These are phyloP conservation scores for Hestina assimilis DNA, from an alignment of 1,140 invertebrate genomes.

Conservation along the genomic window DNA sequence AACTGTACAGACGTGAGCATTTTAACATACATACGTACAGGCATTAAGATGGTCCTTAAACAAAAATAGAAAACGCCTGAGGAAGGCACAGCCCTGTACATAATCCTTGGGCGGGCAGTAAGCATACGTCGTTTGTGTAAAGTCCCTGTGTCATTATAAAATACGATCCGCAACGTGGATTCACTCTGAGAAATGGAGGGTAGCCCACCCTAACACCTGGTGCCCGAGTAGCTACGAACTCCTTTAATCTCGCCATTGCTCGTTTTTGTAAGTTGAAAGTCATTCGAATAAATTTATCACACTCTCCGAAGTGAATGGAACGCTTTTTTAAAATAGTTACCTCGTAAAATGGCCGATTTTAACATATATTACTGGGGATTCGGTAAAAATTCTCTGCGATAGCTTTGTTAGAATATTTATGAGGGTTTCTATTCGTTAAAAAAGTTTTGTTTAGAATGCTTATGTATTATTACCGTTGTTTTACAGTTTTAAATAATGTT, in stretches of 20 bases:
- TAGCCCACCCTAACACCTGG: slow-evolving; percentile 53
- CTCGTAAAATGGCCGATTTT: slow-evolving; percentile 28
- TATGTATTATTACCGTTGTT: too few species aligned
- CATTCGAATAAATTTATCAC: slow-evolving; percentile 49
- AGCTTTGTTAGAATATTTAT: slow-evolving; percentile 15
- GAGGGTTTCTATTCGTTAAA: neutral
- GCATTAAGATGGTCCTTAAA: neutral
- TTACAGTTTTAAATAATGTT: too few species aligned
- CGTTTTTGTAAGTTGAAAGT: slow-evolving; percentile 46
- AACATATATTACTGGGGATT: slow-evolving; percentile 26
- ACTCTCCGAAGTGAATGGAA: slow-evolving; percentile 28
- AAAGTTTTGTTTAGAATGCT: neutral
- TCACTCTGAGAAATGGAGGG: slow-evolving; percentile 69
- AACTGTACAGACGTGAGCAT: too few species aligned
- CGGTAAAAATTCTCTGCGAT: slow-evolving; percentile 14
- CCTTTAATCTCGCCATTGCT: slow-evolving; percentile 24
- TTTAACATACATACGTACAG: too few species aligned
- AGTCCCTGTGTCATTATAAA: slow-evolving; percentile 67
- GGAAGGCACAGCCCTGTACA: slow-evolving; percentile 36
- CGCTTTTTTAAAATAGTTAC: slow-evolving; percentile 31
- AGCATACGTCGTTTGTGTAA: slow-evolving; percentile 61
- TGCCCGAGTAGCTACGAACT: slow-evolving; percentile 33
- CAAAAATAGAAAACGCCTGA: neutral
- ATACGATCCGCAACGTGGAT: slow-evolving; percentile 62
- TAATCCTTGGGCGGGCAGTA: slow-evolving; percentile 62